phyloP scores from a whole-genome alignment of 2,888 invertebrate genomes.

The Coelinius sp. region DNA sequence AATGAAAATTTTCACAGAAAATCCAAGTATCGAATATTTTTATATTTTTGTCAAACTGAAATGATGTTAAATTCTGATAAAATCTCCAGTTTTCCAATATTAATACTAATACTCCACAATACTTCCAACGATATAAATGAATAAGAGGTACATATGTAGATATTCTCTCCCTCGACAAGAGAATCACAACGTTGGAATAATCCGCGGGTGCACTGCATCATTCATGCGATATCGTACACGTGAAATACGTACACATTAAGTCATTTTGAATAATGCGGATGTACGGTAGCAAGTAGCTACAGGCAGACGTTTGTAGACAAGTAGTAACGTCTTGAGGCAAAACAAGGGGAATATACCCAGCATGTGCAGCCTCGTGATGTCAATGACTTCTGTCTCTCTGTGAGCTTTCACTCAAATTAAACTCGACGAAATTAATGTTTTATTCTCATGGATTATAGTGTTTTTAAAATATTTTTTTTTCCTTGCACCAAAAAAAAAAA shows the following conservation, averaged over 20 bases:
- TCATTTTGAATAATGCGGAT: constrained; percentile 22
- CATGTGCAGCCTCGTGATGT: background rate
- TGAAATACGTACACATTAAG: constrained; percentile 26
- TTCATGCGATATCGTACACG: constrained; percentile 17
- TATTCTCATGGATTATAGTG: too few relatives aligned
- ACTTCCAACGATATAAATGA: background rate
- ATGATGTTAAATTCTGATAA: background rate
- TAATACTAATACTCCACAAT: background rate
- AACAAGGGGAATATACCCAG: background rate
- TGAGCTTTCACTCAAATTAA: background rate
- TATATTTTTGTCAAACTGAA: too few relatives aligned
- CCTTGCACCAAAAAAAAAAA: too few relatives aligned
- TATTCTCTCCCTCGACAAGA: constrained; percentile 1
- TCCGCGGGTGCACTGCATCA: constrained; percentile 14
- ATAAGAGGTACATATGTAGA: constrained; percentile 7
- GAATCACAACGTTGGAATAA: constrained; percentile 19
- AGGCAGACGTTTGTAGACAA: constrained; percentile 14
- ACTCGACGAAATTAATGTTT: too few relatives aligned
- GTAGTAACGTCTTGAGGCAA: constrained; percentile 9
- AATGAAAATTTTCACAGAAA: too few relatives aligned
- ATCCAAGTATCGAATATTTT: too few relatives aligned
- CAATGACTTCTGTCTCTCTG: background rate
- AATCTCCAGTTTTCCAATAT: background rate
- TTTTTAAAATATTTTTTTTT: background rate
- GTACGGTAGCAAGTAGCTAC: background rate